Conservation (phyloP, 2,797 vertebrate species). For the Gymnothorax javanicus region DNA sequence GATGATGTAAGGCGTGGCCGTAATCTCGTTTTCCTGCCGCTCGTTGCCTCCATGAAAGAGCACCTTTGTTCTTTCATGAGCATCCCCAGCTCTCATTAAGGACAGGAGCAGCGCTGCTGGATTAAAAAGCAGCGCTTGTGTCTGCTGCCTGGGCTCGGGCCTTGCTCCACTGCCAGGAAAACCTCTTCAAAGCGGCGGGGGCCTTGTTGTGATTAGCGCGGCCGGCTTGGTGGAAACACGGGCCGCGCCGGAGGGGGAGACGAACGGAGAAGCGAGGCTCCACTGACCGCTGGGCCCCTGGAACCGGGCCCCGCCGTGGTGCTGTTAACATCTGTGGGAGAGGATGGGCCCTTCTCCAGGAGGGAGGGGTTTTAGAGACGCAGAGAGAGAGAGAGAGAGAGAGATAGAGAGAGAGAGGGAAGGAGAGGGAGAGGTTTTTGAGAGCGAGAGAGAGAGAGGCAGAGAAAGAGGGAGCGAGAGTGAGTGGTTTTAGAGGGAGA, state of each 20-base stretch:
- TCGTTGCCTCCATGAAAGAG: conserved; percentile 51
- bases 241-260: conserved; percentile 30
- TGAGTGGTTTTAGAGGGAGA: background rate
- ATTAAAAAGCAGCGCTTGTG: conserved; percentile 34
- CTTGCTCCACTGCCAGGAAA: conserved; percentile 30
- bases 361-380: too few relatives aligned
- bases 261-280: conserved; percentile 29
- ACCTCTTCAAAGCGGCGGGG: conserved; percentile 30
- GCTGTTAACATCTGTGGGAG: conserved; percentile 22
- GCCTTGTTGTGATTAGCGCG: conserved; percentile 37
- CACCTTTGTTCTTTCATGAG: conserved; percentile 47
- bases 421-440: background rate
- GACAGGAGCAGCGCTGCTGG: conserved; percentile 27
- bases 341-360: background rate
- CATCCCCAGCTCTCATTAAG: conserved; percentile 35
- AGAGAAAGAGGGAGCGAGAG: background rate
- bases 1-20: conserved; percentile 45
- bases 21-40: conserved; percentile 44
- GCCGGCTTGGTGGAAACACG: conserved; percentile 27
- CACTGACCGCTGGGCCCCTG: conserved; percentile 16
- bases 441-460: background rate
- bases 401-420: background rate
- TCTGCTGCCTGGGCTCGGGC: conserved; percentile 32
- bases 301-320: background rate
- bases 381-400: background rate